Evolutionary conservation across 2,113 vertebrate species (phyloP).

Genomic region (Phaethornis superciliosus): DNA sequence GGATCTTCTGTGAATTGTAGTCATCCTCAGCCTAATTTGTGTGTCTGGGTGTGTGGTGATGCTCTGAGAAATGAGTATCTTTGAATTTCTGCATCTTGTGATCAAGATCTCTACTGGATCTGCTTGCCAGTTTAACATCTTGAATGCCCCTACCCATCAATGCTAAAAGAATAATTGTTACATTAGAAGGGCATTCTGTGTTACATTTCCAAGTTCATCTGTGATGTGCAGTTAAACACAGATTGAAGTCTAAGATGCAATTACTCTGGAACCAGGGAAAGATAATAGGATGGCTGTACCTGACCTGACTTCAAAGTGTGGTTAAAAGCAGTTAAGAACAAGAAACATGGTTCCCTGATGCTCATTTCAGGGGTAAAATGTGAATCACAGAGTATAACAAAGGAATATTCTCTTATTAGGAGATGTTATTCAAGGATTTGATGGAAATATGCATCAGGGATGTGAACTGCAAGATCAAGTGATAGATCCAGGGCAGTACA

Average conservation of each 20-base stretch:
- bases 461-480: constrained; percentile 24
- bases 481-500: not conserved
- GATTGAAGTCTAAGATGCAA: constrained; percentile 13
- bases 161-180: not conserved
- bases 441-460: not conserved
- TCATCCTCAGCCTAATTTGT: not conserved
- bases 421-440: constrained; percentile 20
- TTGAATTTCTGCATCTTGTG: not conserved
- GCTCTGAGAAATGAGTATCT: not conserved
- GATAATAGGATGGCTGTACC: constrained; percentile 8
- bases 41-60: not conserved
- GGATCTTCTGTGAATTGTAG: not conserved
- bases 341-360: not conserved
- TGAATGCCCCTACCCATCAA: not conserved
- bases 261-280: not conserved
- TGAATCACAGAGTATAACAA: not conserved
- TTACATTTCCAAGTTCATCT: constrained; percentile 11
- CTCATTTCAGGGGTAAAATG: not conserved
- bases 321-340: not conserved
- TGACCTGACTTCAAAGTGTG: constrained; percentile 44
- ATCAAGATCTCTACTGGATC: not conserved
- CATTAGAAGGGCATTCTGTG: not conserved
- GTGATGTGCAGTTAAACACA: not conserved
- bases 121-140: not conserved
- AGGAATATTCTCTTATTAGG: not conserved